Conservation (phyloP, 2,797 vertebrate genomes). For the Chaetodon trifasciatus region DNA sequence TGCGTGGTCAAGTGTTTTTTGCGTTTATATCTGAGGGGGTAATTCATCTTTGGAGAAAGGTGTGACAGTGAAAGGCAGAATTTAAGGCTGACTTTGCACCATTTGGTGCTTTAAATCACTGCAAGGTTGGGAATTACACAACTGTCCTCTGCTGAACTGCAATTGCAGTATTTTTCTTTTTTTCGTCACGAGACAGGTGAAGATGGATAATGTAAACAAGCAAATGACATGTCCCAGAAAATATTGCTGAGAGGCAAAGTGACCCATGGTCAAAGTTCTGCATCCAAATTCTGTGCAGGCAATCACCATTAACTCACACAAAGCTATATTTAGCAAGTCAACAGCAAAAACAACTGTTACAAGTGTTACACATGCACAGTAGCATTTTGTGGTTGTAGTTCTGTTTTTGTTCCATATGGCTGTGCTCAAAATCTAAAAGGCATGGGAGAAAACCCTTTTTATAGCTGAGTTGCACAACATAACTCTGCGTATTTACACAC, state of each 20-base stretch:
- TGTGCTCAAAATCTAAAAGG: constrained; percentile 18
- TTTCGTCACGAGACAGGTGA: constrained; percentile 21
- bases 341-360: no score
- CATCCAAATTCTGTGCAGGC: constrained; percentile 6
- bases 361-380: neutral
- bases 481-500: neutral
- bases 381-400: constrained; percentile 11
- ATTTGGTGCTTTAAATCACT: constrained; percentile 30
- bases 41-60: constrained; percentile 37
- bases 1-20: constrained; percentile 39
- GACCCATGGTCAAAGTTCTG: constrained; percentile 14
- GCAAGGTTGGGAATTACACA: constrained; percentile 25
- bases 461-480: neutral
- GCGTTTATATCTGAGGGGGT: constrained; percentile 30
- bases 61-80: constrained; percentile 6
- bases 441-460: neutral
- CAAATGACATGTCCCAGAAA: constrained; percentile 32
- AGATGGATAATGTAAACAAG: constrained; percentile 51
- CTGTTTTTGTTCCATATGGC: constrained; percentile 13
- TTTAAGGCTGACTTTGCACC: constrained; percentile 46
- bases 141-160: constrained; percentile 20
- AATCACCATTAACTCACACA: constrained; percentile 20
- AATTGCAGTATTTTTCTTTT: constrained; percentile 25
- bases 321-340: constrained; percentile 18
- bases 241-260: constrained; percentile 32